Conservation (phyloP, 2,113 vertebrate genomes). For the Buteo buteo region DNA sequence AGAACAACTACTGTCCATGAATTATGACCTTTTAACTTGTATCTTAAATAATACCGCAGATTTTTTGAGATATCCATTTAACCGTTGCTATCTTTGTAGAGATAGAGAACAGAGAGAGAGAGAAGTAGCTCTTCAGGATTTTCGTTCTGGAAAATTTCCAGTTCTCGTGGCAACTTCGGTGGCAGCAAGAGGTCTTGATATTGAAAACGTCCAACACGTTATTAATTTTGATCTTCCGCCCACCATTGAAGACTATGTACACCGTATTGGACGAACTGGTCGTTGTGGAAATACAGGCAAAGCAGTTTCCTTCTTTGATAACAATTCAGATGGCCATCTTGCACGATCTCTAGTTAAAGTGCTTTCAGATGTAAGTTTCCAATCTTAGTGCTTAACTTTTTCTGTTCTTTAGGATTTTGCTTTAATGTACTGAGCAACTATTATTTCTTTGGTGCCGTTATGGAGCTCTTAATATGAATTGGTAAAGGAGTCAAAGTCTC, state of each 20-base stretch:
- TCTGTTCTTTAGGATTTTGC: not conserved
- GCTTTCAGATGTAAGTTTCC: conserved; percentile 83
- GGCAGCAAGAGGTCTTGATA: conserved; percentile 91
- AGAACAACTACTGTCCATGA: not conserved
- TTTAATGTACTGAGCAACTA: not conserved
- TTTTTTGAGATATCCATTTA: not conserved
- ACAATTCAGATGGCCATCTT: conserved; percentile 70
- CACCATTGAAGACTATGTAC: conserved; percentile 90
- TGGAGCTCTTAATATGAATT: not conserved
- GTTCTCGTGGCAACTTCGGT: conserved; percentile 94
- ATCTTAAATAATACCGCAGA: not conserved
- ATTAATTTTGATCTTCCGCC: conserved; percentile 93
- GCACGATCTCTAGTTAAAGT: conserved; percentile 82
- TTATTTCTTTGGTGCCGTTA: not conserved
- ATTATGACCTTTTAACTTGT: not conserved
- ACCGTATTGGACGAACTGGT: conserved; percentile 93
- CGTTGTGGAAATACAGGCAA: conserved; percentile 91
- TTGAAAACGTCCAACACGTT: conserved; percentile 91
- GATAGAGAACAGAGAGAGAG: conserved; percentile 90
- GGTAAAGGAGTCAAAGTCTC: not conserved
- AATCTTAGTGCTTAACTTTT: not conserved
- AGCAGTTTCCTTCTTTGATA: conserved; percentile 88
- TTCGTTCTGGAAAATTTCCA: conserved; percentile 84
- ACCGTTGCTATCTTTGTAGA: conserved; percentile 60
- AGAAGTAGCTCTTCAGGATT: conserved; percentile 85